phyloP scores from a whole-genome alignment of 2,113 vertebrate genomes.

The Dermatemys mawii region DNA sequence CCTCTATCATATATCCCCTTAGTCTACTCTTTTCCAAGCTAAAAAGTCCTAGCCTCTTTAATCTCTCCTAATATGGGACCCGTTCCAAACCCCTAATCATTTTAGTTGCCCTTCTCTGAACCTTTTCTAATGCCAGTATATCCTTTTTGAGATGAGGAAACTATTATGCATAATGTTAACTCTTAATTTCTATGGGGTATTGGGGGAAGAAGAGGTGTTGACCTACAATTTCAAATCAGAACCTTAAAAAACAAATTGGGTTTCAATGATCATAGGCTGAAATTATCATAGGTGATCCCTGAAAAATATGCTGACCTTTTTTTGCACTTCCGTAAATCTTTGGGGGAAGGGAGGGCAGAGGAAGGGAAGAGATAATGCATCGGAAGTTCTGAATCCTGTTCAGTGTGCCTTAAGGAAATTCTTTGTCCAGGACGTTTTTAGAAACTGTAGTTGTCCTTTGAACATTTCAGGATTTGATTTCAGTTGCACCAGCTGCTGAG shows the following conservation, averaged over 20 bases:
- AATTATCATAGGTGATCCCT: not conserved
- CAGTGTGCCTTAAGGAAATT: constrained; percentile 61
- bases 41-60: too few relatives aligned
- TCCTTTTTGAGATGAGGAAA: too few relatives aligned
- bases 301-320: not conserved
- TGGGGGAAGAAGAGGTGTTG: not conserved
- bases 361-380: constrained; percentile 6
- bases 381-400: constrained; percentile 52
- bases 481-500: constrained; percentile 57
- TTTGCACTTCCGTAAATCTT: not conserved
- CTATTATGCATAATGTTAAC: not conserved
- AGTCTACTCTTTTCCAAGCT: too few relatives aligned
- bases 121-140: too few relatives aligned
- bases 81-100: too few relatives aligned
- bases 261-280: not conserved
- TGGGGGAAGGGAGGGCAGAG: not conserved
- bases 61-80: too few relatives aligned
- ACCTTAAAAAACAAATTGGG: not conserved
- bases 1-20: too few relatives aligned
- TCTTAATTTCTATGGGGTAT: not conserved
- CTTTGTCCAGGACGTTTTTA: constrained; percentile 60
- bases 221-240: not conserved
- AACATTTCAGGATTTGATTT: constrained; percentile 37
- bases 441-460: constrained; percentile 20
- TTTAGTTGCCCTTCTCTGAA: too few relatives aligned